Base-by-base conservation (phyloP, 2,888 invertebrate genomes). In the Acanthoscelides obtectus region DNA sequence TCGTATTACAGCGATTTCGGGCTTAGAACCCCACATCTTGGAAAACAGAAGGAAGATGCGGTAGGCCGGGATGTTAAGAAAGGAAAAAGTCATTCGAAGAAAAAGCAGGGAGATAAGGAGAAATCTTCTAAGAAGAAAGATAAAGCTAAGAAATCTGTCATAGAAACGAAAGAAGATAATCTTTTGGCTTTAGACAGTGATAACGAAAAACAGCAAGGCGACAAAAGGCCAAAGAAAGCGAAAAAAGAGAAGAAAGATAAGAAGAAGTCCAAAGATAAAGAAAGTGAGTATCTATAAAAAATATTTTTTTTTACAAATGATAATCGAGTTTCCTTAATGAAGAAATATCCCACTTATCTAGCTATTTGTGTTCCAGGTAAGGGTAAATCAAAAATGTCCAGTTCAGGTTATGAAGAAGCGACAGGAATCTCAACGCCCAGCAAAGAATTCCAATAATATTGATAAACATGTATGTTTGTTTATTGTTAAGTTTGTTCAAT, bases 401-500 rank as follows among this genome's bases (percentile, higher is more conserved):
- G 91, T 83, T 87, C 89, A 45, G 96, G 93, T 69, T 97, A 97
- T 82, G 97, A 97, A 85, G 96, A 96, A 87, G 93, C 96, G 64
- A 89, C 93, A 79, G 97, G 96, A 75, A 95, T 96, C 82, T 95
- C 95, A 68, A 96, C 96, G 64, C 95, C 96, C 17, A 96, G 95
- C 81, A 95, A 96, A 86, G 94, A 95, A 86, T 91, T 94, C 81
- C 83, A 83, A 70, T 81, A 77, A 66, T 45, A 45, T 25, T 45
- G 45, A 45, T 45, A 45, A 45, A 45, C 8, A 17, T 12, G 45
- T 12, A 45, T 45, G 17, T 12, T 45, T 12, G 45, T 45, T 45
- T 45, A 45, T 45, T 45, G 45, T 45, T 45, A 45, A 45, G 45
- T 45, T 45, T 45, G 45, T 45, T 45, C 45, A 45, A 45, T 12